Evolutionary conservation across 2,888 invertebrate species (phyloP).

Genomic region (Orgyia antiqua): DNA sequence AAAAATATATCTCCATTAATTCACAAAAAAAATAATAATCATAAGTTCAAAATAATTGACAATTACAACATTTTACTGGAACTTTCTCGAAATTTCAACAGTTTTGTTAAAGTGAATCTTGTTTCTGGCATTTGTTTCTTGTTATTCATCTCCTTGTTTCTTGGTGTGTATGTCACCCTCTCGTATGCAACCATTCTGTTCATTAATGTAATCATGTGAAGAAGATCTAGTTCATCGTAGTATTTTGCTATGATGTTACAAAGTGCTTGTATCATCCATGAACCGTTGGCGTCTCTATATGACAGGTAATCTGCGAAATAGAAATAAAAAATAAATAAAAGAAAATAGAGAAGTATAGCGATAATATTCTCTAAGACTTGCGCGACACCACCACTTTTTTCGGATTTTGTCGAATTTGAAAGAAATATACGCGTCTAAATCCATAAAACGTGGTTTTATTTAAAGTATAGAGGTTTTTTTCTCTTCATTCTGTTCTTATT

Average conservation of each 20-base stretch:
- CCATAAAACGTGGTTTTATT: too few relatives aligned
- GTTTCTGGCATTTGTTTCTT: constrained; percentile 60
- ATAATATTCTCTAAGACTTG: too few relatives aligned
- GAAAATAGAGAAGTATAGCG: not conserved
- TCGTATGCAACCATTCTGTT: constrained; percentile 42
- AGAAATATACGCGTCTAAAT: too few relatives aligned
- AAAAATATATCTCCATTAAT: too few relatives aligned
- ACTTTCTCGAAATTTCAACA: constrained; percentile 15
- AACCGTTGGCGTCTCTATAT: constrained; percentile 42
- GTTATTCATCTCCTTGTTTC: constrained; percentile 22
- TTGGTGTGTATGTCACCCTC: constrained; percentile 33
- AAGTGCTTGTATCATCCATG: constrained; percentile 55
- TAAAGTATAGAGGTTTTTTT: too few relatives aligned
- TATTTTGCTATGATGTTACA: constrained; percentile 40
- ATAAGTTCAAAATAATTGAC: too few relatives aligned
- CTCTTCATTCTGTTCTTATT: too few relatives aligned
- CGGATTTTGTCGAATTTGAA: too few relatives aligned
- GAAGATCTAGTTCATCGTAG: constrained; percentile 34
- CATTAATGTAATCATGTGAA: constrained; percentile 45
- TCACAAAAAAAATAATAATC: too few relatives aligned
- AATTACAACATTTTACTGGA: too few relatives aligned
- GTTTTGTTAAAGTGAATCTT: constrained; percentile 48
- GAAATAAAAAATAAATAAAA: constrained; percentile 1
- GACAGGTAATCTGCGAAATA: constrained; percentile 48
- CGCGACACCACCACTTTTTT: too few relatives aligned